phyloP scores from a whole-genome alignment of 2,113 vertebrate genomes.

The Hoplias malabaricus region DNA sequence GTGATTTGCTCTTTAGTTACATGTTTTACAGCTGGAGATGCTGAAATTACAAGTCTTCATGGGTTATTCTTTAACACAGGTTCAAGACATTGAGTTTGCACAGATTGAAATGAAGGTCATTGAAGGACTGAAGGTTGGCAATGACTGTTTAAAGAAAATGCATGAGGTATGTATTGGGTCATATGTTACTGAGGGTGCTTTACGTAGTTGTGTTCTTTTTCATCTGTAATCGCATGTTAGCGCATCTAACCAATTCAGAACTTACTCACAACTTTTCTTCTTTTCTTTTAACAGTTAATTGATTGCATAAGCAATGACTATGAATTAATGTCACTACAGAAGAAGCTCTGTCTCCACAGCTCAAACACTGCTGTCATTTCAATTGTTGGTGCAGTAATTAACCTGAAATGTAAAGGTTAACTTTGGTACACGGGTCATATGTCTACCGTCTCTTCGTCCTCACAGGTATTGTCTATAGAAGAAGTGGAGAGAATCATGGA shows the following conservation, averaged over 20 bases:
- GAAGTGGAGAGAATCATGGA: constrained; percentile 96
- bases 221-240: background rate
- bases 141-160: constrained; percentile 95
- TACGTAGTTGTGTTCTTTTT: background rate
- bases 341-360: too few species aligned
- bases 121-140: constrained; percentile 89
- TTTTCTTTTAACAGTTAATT: too few species aligned
- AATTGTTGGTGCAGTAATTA: too few species aligned
- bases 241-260: too few species aligned
- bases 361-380: too few species aligned
- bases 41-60: background rate
- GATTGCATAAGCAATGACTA: too few species aligned
- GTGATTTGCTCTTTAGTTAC: background rate
- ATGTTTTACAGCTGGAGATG: background rate
- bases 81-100: constrained; percentile 93
- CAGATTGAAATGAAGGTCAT: constrained; percentile 96
- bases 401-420: too few species aligned
- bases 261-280: too few species aligned
- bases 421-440: background rate
- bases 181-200: too few species aligned
- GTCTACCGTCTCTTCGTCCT: background rate
- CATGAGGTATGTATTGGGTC: constrained; percentile 80
- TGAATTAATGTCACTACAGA: too few species aligned
- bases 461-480: constrained; percentile 91
- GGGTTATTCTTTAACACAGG: constrained; percentile 66